Evolutionary conservation across 2,113 vertebrate genomes (phyloP).

Genomic region (Hippopotamus amphibius): DNA sequence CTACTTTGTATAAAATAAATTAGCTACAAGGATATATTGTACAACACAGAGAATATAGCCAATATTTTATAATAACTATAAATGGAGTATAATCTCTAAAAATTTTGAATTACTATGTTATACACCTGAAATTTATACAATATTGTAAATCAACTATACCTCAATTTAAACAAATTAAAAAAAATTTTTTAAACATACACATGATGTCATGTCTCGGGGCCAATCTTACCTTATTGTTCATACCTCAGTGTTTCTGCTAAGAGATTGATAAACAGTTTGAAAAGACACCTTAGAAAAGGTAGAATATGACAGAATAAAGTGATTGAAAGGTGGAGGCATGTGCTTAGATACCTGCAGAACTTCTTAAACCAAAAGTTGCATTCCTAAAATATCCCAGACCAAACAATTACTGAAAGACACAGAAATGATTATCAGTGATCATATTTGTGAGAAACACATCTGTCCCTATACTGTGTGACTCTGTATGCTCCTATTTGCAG

Average conservation of each 20-base stretch:
- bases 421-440: background rate
- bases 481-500: background rate
- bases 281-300: conserved; percentile 8
- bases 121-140: background rate
- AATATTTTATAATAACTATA: background rate
- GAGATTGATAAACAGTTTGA: conserved; percentile 24
- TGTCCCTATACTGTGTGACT: background rate
- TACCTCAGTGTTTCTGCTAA: background rate
- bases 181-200: background rate
- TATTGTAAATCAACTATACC: background rate
- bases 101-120: background rate
- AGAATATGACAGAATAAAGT: background rate
- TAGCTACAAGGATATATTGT: background rate
- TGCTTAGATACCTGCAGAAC: background rate
- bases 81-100: background rate
- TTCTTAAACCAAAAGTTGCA: background rate
- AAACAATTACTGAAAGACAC: background rate
- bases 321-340: background rate
- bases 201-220: background rate
- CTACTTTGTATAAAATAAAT: background rate
- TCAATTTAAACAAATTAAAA: background rate
- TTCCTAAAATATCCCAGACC: background rate
- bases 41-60: background rate
- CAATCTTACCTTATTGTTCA: background rate
- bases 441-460: background rate